Conservation (phyloP, 1,140 invertebrate species). For the Acyrthosiphon pisum region DNA sequence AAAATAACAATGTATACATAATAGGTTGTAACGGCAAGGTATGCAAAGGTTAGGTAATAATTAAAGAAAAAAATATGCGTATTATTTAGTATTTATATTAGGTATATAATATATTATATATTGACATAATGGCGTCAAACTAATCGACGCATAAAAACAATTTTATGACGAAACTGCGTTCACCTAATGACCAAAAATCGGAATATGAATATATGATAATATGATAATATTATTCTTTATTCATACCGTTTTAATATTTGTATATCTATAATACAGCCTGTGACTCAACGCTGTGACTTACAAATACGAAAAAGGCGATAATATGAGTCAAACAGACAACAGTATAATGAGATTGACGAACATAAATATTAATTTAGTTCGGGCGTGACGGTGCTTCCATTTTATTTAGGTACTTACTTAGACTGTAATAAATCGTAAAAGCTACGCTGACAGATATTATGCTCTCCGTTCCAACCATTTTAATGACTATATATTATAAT, state of each 20-base stretch:
- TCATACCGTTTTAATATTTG: neutral
- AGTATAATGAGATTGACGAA: neutral
- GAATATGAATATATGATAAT: neutral
- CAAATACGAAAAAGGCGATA: neutral
- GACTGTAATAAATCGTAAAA: neutral
- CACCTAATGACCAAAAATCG: neutral
- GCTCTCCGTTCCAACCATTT: neutral
- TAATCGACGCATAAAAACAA: conserved; percentile 65
- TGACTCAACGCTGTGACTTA: neutral
- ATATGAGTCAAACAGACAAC: neutral
- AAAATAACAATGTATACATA: no score
- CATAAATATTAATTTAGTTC: neutral
- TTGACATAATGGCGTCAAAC: neutral
- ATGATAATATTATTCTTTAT: neutral
- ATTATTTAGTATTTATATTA: neutral
- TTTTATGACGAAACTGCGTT: conserved; percentile 88
- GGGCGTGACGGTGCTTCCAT: neutral
- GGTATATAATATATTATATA: neutral
- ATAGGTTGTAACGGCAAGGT: no score
- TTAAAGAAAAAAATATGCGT: no score
- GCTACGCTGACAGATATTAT: neutral
- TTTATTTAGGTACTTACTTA: neutral
- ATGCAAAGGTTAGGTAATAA: no score
- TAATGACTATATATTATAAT: neutral
- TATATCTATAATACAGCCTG: neutral